These are phyloP conservation scores for Hypomecis punctinalis DNA, from an alignment of 2,888 invertebrate species.

Conservation along the genomic window DNA sequence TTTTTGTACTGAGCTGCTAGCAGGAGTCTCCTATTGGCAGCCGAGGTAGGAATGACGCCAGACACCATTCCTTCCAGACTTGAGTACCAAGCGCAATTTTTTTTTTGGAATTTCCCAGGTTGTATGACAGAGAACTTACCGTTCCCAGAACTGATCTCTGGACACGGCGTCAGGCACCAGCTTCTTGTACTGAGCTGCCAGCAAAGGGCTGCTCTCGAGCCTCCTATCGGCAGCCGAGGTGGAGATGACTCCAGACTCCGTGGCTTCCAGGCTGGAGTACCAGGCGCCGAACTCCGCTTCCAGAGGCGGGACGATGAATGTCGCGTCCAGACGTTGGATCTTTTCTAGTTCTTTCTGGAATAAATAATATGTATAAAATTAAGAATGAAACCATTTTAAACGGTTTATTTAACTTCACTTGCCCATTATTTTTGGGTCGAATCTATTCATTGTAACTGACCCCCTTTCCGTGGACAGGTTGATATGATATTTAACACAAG, in stretches of 20 bases:
- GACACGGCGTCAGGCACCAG: constrained; percentile 90
- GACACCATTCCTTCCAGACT: constrained; percentile 61
- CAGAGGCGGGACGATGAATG: constrained; percentile 89
- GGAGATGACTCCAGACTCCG: constrained; percentile 54
- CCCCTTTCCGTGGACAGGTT: no score
- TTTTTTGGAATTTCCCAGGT: background rate
- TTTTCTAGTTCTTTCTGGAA: constrained; percentile 88
- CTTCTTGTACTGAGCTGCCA: constrained; percentile 86
- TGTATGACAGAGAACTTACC: constrained; percentile 67
- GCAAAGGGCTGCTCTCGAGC: constrained; percentile 70
- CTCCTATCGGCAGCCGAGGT: constrained; percentile 56
- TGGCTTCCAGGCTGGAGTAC: constrained; percentile 65
- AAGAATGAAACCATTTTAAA: no score
- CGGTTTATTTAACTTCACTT: no score
- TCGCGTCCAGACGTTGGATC: constrained; percentile 89
- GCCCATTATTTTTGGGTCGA: no score
- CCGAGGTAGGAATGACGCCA: constrained; percentile 52
- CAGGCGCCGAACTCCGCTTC: constrained; percentile 79
- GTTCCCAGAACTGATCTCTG: constrained; percentile 92
- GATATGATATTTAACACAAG: no score
- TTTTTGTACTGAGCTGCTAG: constrained; percentile 86
- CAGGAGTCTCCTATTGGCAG: constrained; percentile 65
- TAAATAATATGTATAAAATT: no score
- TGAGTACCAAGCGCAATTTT: constrained; percentile 66
- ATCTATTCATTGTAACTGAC: no score